These are phyloP conservation scores for Gymnosoma rotundatum DNA, from an alignment of 2,888 invertebrate species.

Conservation along the genomic window DNA sequence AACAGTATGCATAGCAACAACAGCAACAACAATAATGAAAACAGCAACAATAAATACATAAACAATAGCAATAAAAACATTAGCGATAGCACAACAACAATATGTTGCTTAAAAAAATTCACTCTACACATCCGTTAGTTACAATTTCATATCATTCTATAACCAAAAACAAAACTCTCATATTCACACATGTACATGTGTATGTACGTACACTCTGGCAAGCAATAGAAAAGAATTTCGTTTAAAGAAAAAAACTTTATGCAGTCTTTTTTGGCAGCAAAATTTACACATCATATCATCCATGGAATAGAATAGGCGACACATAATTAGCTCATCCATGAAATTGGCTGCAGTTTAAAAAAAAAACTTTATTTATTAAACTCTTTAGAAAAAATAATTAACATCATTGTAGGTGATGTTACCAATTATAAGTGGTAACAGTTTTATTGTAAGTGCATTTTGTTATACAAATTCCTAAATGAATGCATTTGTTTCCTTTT, in stretches of 20 bases:
- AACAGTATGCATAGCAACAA: slow-evolving; percentile 68
- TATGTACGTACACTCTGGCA: not conserved
- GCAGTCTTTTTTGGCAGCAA: slow-evolving; percentile 1
- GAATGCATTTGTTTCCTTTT: too few relatives aligned
- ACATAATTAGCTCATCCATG: slow-evolving; percentile 35
- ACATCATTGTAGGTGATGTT: too few relatives aligned
- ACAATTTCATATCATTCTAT: slow-evolving; percentile 12
- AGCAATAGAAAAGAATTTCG: not conserved
- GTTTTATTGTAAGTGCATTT: not conserved
- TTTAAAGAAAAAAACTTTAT: not conserved
- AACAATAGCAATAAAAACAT: slow-evolving; percentile 58
- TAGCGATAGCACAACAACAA: slow-evolving; percentile 68
- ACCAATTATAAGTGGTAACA: not conserved
- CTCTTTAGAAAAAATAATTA: not conserved
- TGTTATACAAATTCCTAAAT: too few relatives aligned
- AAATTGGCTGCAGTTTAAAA: slow-evolving; percentile 21
- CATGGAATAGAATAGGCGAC: not conserved
- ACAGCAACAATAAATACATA: slow-evolving; percentile 63
- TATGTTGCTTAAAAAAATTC: slow-evolving; percentile 82
- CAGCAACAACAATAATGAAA: slow-evolving; percentile 73
- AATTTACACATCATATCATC: slow-evolving; percentile 11
- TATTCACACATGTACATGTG: not conserved
- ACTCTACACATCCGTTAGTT: slow-evolving; percentile 80
- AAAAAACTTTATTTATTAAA: not conserved
- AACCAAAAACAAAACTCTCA: not conserved